Evolutionary conservation across 2,113 vertebrate genomes (phyloP).

Genomic region (Mugil cephalus): DNA sequence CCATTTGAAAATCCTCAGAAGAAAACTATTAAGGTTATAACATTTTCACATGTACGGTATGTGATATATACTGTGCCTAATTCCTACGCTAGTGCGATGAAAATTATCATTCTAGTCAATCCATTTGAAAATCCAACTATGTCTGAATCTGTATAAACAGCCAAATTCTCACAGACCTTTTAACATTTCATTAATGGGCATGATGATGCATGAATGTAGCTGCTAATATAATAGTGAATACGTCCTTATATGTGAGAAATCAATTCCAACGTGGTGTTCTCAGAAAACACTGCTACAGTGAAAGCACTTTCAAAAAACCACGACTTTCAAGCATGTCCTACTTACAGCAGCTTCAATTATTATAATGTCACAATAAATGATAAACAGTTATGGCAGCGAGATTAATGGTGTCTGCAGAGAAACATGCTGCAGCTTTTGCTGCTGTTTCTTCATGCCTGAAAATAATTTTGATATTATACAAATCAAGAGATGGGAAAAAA

Average conservation of each 20-base stretch:
- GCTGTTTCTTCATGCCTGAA: background rate
- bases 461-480: too few species aligned
- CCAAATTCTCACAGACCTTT: background rate
- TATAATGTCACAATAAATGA: slow-evolving; percentile 8
- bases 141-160: background rate
- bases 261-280: background rate
- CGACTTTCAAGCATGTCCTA: slow-evolving; percentile 43
- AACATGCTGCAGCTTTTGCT: slow-evolving; percentile 1
- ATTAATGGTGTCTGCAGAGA: slow-evolving; percentile 38
- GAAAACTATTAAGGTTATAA: slow-evolving; percentile 13
- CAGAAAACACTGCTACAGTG: too few species aligned
- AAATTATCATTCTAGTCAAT: background rate
- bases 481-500: too few species aligned
- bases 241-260: background rate
- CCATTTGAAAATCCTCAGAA: slow-evolving; percentile 35
- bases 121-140: background rate
- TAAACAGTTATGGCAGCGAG: slow-evolving; percentile 41
- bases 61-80: background rate
- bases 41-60: background rate
- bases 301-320: slow-evolving; percentile 22
- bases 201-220: background rate
- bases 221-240: background rate
- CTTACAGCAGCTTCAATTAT: slow-evolving; percentile 66
- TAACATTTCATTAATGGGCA: background rate
- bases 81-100: background rate